Conservation (phyloP, 2,888 invertebrate species). For the Neria commutata region DNA sequence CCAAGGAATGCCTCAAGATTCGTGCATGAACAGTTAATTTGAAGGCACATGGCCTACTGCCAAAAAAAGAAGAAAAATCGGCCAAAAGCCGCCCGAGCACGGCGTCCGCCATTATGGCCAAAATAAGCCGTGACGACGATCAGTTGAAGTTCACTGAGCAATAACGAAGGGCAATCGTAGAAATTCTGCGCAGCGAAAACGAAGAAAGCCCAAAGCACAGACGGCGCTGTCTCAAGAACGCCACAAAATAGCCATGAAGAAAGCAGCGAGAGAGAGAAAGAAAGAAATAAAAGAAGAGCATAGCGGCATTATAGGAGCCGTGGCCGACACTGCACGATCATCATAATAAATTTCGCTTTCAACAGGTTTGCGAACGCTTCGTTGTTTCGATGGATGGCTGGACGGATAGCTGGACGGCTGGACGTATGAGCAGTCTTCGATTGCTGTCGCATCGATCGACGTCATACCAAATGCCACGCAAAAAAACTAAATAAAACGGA, state of each 20-base stretch:
- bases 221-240: too few relatives aligned
- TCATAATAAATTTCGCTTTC: slow-evolving; percentile 58
- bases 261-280: slow-evolving; percentile 17
- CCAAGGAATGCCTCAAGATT: slow-evolving; percentile 16
- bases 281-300: slow-evolving; percentile 19
- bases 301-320: slow-evolving; percentile 12
- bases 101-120: slow-evolving; percentile 15
- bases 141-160: background rate
- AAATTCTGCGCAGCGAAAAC: slow-evolving; percentile 15
- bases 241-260: too few relatives aligned
- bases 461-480: background rate
- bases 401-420: too few relatives aligned
- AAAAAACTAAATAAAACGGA: background rate
- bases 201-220: slow-evolving; percentile 26
- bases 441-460: too few relatives aligned
- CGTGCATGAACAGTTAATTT: slow-evolving; percentile 48
- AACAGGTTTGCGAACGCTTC: slow-evolving; percentile 53
- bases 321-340: slow-evolving; percentile 15
- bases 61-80: background rate
- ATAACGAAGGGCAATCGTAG: background rate
- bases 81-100: background rate
- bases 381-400: slow-evolving; percentile 24
- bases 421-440: too few relatives aligned
- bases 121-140: slow-evolving; percentile 10
- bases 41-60: slow-evolving; percentile 17